These are phyloP conservation scores for Malaclemys terrapin DNA, from an alignment of 2,113 vertebrate genomes.

Conservation along the genomic window DNA sequence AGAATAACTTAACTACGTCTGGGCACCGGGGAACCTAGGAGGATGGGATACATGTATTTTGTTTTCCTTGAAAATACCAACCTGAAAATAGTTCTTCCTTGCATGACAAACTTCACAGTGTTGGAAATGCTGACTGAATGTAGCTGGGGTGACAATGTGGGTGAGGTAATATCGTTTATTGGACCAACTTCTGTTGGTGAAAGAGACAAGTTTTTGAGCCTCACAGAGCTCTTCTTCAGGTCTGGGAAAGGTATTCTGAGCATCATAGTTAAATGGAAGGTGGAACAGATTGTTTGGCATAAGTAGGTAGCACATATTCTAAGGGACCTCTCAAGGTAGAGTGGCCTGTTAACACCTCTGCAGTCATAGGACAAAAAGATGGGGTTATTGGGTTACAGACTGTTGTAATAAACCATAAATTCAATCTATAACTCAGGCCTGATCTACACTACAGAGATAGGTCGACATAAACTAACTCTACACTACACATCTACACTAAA, in stretches of 20 bases:
- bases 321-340: not conserved
- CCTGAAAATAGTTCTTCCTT: not conserved
- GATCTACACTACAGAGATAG: not conserved
- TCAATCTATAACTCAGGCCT: not conserved
- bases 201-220: not conserved
- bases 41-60: not conserved
- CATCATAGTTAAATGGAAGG: not conserved
- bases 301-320: not conserved
- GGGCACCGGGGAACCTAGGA: not conserved
- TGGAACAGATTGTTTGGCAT: not conserved
- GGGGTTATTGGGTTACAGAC: not conserved
- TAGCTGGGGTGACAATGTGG: not conserved
- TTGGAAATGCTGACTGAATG: not conserved
- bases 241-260: not conserved
- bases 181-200: not conserved
- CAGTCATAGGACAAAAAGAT: not conserved
- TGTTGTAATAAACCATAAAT: not conserved
- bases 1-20: slow-evolving; percentile 1
- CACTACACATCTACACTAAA: not conserved
- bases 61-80: not conserved
- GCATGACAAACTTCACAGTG: not conserved
- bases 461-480: not conserved
- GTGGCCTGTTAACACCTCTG: not conserved
- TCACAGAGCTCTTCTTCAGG: not conserved
- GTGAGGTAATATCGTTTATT: not conserved